Evolutionary conservation across 2,113 vertebrate species (phyloP).

Genomic region (Pituophis catenifer): DNA sequence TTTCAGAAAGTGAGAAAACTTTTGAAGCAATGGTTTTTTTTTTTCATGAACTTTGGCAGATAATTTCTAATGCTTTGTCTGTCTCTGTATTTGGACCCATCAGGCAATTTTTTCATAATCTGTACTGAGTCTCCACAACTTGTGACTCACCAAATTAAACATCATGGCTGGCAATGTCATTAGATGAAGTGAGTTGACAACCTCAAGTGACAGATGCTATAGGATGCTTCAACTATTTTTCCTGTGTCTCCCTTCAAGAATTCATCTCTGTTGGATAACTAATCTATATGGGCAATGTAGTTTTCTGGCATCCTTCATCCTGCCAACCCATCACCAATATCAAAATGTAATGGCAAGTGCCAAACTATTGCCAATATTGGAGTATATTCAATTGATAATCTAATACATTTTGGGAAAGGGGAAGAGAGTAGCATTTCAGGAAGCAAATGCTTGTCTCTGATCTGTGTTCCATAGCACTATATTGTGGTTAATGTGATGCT

Average conservation of each 20-base stretch:
- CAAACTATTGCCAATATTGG: not conserved
- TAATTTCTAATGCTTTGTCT: not conserved
- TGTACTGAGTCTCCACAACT: not conserved
- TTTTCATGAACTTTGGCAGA: not conserved
- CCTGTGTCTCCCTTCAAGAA: not conserved
- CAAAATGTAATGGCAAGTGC: not conserved
- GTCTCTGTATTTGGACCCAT: not conserved
- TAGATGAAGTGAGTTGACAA: not conserved
- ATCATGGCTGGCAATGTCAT: not conserved
- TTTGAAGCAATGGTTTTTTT: not conserved
- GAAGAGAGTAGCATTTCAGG: not conserved
- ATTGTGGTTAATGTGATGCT: not conserved
- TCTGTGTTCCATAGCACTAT: not conserved
- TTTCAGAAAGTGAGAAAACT: not conserved
- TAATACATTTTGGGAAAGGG: not conserved
- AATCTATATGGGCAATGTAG: not conserved
- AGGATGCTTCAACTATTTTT: not conserved
- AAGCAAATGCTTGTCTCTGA: not conserved
- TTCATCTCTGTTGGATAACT: not conserved
- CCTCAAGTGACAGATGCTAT: not conserved
- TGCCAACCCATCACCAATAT: not conserved
- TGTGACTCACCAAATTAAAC: not conserved
- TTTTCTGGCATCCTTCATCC: not conserved
- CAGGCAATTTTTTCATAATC: not conserved
- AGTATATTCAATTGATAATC: not conserved